Conservation (phyloP, 2,113 vertebrate species). For the Strigops habroptila region DNA sequence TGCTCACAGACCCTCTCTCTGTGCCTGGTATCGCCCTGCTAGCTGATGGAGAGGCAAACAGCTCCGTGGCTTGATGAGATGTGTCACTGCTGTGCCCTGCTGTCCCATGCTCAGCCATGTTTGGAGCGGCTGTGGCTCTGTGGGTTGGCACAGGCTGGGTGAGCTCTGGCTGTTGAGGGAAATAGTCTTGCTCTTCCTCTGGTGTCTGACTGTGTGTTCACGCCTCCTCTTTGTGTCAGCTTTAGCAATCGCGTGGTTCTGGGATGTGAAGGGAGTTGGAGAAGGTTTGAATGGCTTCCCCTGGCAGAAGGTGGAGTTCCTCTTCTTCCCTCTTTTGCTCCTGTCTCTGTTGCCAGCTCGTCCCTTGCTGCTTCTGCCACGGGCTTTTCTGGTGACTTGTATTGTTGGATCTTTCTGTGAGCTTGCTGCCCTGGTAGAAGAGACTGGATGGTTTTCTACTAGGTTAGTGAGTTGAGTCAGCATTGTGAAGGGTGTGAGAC, state of each 20-base stretch:
- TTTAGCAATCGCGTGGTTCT: background rate
- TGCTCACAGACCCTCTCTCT: background rate
- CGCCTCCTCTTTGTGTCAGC: background rate
- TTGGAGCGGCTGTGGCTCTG: background rate
- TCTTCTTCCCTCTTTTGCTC: background rate
- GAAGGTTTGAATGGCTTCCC: background rate
- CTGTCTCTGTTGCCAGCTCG: background rate
- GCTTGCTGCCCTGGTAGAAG: background rate
- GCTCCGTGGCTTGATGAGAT: background rate
- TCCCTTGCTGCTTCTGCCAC: background rate
- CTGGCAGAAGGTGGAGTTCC: constrained; percentile 34
- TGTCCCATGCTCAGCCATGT: background rate
- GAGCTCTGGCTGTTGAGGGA: background rate
- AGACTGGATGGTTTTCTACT: background rate
- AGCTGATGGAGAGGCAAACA: background rate
- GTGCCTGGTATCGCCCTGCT: background rate
- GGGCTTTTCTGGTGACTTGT: background rate
- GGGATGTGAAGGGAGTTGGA: constrained; percentile 27
- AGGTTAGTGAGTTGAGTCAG: background rate
- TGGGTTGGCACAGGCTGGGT: background rate
- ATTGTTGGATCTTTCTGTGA: background rate
- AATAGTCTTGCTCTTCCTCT: background rate
- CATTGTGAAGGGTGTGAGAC: background rate
- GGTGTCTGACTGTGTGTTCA: background rate
- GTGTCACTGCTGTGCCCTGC: background rate